These are phyloP conservation scores for Syrista parreyssii DNA, from an alignment of 2,888 invertebrate species.

Conservation along the genomic window DNA sequence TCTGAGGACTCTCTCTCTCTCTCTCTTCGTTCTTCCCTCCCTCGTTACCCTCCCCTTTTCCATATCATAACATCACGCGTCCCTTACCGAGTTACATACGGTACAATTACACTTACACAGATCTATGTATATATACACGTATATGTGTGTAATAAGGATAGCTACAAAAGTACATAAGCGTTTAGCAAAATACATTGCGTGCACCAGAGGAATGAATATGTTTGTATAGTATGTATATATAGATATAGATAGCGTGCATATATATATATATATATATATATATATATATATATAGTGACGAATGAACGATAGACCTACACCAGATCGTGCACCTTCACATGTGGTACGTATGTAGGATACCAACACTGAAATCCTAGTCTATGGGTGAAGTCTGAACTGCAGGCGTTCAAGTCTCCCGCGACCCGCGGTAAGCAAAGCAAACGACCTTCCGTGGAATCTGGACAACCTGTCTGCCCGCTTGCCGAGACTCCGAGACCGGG, in stretches of 20 bases:
- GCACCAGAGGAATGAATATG: background rate
- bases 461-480: conserved; percentile 65
- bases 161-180: background rate
- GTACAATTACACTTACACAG: background rate
- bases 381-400: conserved; percentile 40
- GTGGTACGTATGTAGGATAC: background rate
- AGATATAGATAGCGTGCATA: background rate
- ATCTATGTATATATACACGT: background rate
- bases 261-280: no score
- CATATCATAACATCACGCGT: background rate
- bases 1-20: conserved; percentile 23
- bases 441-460: conserved; percentile 67
- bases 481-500: conserved; percentile 29
- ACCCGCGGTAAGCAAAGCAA: conserved; percentile 65
- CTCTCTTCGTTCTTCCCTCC: conserved; percentile 11
- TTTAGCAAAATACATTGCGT: background rate
- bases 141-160: background rate
- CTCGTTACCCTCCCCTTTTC: background rate
- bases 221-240: background rate
- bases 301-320: background rate
- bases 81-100: background rate
- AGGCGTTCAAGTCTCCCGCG: conserved; percentile 49
- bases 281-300: background rate
- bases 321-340: background rate
- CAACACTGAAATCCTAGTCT: conserved; percentile 4